Evolutionary conservation across 1,140 invertebrate genomes (phyloP).

Genomic region (Lethocerus indicus): DNA sequence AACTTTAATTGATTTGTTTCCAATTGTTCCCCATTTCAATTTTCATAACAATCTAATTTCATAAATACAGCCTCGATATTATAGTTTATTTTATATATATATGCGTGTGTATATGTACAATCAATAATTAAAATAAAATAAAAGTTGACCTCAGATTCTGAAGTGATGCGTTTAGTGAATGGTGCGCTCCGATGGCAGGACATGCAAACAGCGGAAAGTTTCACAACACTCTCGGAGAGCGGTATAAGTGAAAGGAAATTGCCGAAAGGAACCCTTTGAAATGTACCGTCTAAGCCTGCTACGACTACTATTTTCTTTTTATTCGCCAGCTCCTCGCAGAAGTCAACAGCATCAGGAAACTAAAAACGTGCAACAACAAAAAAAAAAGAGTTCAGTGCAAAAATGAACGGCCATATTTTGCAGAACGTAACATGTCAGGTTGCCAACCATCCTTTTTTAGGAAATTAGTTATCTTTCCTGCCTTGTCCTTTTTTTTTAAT

Average conservation of each 20-base stretch:
- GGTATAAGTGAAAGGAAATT: slow-evolving; percentile 41
- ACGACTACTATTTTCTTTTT: slow-evolving; percentile 42
- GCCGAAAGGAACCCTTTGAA: slow-evolving; percentile 37
- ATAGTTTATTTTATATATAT: too few species aligned
- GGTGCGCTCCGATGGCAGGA: slow-evolving; percentile 36
- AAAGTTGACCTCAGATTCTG: too few species aligned
- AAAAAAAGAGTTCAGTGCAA: background rate
- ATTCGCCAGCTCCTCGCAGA: slow-evolving; percentile 38
- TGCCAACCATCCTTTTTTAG: background rate
- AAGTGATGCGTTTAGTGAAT: too few species aligned
- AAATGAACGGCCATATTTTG: background rate
- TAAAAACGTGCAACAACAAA: slow-evolving; percentile 11
- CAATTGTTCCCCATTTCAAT: too few species aligned
- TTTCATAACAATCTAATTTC: too few species aligned
- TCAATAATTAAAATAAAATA: too few species aligned
- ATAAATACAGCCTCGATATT: too few species aligned
- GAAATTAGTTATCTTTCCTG: background rate
- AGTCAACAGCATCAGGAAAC: slow-evolving; percentile 35
- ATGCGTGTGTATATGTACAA: too few species aligned
- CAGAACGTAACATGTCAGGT: background rate
- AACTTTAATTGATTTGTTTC: too few species aligned
- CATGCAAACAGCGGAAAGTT: slow-evolving; percentile 44
- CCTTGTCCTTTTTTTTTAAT: background rate
- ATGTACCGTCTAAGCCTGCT: slow-evolving; percentile 44
- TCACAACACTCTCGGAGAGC: slow-evolving; percentile 41